Conservation (phyloP, 2,113 vertebrate genomes). For the Cryptotis parvus region DNA sequence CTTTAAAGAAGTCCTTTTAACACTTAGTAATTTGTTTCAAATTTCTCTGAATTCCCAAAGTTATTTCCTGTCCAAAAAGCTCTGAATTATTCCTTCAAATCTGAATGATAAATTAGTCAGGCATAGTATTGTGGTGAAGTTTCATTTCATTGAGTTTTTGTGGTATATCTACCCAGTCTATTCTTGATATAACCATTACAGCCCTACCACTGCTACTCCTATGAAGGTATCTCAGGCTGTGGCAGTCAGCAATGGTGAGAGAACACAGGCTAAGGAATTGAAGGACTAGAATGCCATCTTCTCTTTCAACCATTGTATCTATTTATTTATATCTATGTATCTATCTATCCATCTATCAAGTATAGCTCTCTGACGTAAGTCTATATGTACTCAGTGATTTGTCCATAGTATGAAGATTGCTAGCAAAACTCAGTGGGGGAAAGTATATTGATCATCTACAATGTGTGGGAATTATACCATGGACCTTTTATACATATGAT, state of each 20-base stretch:
- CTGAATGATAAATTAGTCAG: no score
- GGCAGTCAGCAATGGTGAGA: neutral
- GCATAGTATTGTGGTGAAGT: no score
- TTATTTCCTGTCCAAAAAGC: no score
- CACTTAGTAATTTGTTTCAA: no score
- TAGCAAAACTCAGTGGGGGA: neutral
- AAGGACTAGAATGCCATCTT: fast-evolving
- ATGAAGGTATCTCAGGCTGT: fast-evolving
- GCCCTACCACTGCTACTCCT: no score
- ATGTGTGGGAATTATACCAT: neutral
- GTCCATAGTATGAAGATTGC: neutral
- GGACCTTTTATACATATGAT: neutral
- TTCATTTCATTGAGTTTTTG: neutral
- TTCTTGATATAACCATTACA: neutral
- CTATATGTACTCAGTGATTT: neutral
- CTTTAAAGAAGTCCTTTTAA: no score
- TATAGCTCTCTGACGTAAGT: neutral
- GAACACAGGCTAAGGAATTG: neutral
- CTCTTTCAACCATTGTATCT: neutral
- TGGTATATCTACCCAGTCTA: neutral
- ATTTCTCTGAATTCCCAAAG: no score
- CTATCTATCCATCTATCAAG: no score
- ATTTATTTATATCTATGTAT: neutral
- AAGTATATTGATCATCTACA: neutral
- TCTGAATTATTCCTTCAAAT: no score